Conservation (phyloP, 2,888 invertebrate genomes). For the Chrysolina americana region DNA sequence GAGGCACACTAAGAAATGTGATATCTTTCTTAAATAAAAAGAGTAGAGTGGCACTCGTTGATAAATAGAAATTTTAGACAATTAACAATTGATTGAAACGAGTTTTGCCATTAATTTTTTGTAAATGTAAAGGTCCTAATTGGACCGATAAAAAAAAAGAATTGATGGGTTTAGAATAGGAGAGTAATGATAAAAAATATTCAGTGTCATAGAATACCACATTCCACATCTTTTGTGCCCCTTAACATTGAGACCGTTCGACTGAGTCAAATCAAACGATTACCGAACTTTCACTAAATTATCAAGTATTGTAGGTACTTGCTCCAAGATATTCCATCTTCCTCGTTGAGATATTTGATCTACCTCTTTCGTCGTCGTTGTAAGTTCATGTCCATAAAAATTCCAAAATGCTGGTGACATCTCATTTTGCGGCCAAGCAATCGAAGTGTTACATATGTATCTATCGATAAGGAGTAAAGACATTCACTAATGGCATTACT, state of each 20-base stretch:
- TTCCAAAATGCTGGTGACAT: conserved; percentile 57
- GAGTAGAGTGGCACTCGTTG: too few species aligned
- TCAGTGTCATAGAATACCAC: neutral
- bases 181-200: neutral
- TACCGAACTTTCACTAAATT: conserved; percentile 24
- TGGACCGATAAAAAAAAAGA: too few species aligned
- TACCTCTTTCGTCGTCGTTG: conserved; percentile 3
- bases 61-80: too few species aligned
- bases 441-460: conserved; percentile 30
- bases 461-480: conserved; percentile 50
- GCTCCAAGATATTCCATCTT: neutral
- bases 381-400: conserved; percentile 15
- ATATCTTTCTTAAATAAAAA: too few species aligned
- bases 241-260: neutral
- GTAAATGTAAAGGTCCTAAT: too few species aligned
- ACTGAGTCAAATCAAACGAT: neutral
- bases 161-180: too few species aligned
- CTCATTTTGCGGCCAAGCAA: conserved; percentile 58
- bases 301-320: conserved; percentile 37
- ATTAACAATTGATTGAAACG: too few species aligned
- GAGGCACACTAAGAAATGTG: too few species aligned
- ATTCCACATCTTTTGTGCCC: conserved; percentile 7
- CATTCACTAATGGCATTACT: conserved; percentile 68
- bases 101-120: too few species aligned
- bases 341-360: neutral